phyloP scores from a whole-genome alignment of 2,888 invertebrate species.

The Polydesmus complanatus region DNA sequence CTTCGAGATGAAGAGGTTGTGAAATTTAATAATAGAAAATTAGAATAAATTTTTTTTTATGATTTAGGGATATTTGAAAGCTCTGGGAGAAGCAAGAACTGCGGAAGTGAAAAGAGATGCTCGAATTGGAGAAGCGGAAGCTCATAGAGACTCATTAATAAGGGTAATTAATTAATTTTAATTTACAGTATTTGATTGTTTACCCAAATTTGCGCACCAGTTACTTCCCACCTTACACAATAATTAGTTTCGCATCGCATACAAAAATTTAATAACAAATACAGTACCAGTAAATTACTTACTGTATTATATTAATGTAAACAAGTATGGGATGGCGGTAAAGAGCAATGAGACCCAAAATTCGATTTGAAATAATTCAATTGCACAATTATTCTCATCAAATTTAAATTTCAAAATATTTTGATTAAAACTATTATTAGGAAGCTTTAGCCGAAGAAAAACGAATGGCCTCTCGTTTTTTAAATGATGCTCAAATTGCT shows the following conservation, averaged over 20 bases:
- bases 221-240: no score
- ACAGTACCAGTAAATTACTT: no score
- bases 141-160: conserved; percentile 31
- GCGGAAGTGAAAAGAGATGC: conserved; percentile 28
- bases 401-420: not conserved
- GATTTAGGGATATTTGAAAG: conserved; percentile 30
- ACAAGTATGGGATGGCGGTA: no score
- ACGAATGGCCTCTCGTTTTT: conserved; percentile 29
- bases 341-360: no score
- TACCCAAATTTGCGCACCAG: no score
- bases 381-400: not conserved
- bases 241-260: no score
- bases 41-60: not conserved
- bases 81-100: conserved; percentile 26
- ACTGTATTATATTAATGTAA: no score
- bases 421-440: not conserved
- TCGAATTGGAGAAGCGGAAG: conserved; percentile 34
- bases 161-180: conserved; percentile 24
- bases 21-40: not conserved
- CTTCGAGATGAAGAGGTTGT: conserved; percentile 87
- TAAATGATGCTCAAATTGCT: conserved; percentile 33
- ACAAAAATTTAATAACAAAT: no score
- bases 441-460: conserved; percentile 32
- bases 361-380: no score
- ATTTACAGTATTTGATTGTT: not conserved